Evolutionary conservation across 2,113 vertebrate genomes (phyloP).

Genomic region (Uropsilus gracilis): DNA sequence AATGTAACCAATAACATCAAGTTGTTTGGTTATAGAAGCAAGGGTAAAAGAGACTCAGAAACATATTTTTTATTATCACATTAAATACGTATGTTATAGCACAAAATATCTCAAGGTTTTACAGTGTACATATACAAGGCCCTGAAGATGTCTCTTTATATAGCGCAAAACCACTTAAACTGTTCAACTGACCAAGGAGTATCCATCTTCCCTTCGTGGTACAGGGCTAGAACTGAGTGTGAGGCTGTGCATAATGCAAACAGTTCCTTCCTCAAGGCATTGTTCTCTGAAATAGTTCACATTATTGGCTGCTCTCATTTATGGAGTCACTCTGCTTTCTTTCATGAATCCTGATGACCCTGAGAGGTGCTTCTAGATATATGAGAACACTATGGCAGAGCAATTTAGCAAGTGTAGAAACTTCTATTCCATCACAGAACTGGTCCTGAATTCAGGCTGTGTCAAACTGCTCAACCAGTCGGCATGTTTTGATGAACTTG

Average conservation of each 20-base stretch:
- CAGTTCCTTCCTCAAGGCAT: constrained; percentile 53
- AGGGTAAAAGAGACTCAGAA: constrained; percentile 66
- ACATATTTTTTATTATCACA: constrained; percentile 72
- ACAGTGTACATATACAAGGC: constrained; percentile 34
- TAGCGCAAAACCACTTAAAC: constrained; percentile 65
- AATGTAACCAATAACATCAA: constrained; percentile 62
- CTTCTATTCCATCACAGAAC: background rate
- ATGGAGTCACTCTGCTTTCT: constrained; percentile 42
- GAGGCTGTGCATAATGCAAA: background rate
- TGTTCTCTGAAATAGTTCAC: constrained; percentile 63
- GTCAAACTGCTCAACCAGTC: background rate
- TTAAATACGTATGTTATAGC: constrained; percentile 71
- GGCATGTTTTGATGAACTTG: background rate
- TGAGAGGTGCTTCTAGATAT: background rate
- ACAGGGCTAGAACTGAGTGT: background rate
- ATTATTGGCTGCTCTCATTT: constrained; percentile 51
- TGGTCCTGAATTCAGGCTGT: background rate
- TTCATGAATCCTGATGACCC: constrained; percentile 39
- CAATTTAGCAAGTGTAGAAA: constrained; percentile 9
- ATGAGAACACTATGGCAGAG: background rate
- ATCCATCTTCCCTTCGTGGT: constrained; percentile 55
- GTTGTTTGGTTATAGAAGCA: constrained; percentile 64
- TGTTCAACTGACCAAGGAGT: constrained; percentile 62
- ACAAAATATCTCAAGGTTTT: constrained; percentile 71
- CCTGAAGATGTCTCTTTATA: constrained; percentile 67